phyloP scores from a whole-genome alignment of 2,888 invertebrate genomes.

The Eupeodes latifasciatus region DNA sequence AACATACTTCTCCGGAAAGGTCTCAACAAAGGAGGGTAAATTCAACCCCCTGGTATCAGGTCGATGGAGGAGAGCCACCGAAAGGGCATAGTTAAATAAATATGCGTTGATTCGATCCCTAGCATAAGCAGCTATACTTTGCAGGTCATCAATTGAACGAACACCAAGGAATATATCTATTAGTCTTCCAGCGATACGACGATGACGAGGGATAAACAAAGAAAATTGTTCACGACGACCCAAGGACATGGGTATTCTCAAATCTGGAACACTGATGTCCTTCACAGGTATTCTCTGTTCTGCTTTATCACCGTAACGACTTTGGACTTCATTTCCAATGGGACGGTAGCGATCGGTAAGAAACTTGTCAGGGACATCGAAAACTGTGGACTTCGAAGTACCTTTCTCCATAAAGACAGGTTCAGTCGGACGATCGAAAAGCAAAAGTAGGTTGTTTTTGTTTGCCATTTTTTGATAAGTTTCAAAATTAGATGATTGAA shows the following conservation, averaged over 20 bases:
- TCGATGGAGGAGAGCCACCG: slow-evolving; percentile 89
- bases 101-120: slow-evolving; percentile 90
- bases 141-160: slow-evolving; percentile 88
- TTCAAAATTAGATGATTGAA: not conserved
- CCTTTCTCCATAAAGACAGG: slow-evolving; percentile 90
- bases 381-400: slow-evolving; percentile 84
- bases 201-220: slow-evolving; percentile 87
- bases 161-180: slow-evolving; percentile 88
- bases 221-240: slow-evolving; percentile 87
- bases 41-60: slow-evolving; percentile 86
- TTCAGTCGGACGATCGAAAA: slow-evolving; percentile 90
- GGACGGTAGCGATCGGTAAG: slow-evolving; percentile 84
- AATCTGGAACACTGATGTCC: slow-evolving; percentile 87
- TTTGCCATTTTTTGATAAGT: slow-evolving; percentile 73
- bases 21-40: slow-evolving; percentile 86
- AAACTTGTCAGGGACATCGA: slow-evolving; percentile 86
- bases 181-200: slow-evolving; percentile 86
- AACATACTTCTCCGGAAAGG: slow-evolving; percentile 87
- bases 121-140: slow-evolving; percentile 87
- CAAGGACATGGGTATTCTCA: slow-evolving; percentile 86
- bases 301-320: slow-evolving; percentile 85
- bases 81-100: slow-evolving; percentile 90
- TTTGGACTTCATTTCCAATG: slow-evolving; percentile 84
- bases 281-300: slow-evolving; percentile 85
- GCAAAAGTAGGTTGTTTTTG: slow-evolving; percentile 85